Conservation (phyloP, 2,888 invertebrate species). For the Spodoptera exigua region DNA sequence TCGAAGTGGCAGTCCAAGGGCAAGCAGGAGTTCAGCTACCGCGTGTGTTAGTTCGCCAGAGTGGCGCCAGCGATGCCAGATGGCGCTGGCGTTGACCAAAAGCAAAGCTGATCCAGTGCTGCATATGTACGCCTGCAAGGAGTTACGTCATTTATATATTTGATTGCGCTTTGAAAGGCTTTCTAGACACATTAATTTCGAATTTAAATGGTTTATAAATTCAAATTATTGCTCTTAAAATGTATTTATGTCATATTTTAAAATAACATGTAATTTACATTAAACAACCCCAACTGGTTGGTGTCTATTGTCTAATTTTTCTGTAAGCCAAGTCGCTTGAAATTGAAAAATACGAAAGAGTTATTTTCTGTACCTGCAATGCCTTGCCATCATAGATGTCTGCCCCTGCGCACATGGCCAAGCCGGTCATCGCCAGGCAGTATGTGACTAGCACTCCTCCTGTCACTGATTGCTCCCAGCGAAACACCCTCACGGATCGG, state of each 20-base stretch:
- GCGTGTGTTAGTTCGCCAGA: slow-evolving; percentile 70
- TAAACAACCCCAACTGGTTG: no score
- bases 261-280: no score
- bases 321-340: neutral
- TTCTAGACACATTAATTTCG: no score
- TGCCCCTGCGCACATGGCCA: slow-evolving; percentile 66
- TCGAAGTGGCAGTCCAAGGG: slow-evolving; percentile 69
- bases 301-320: no score
- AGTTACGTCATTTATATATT: neutral
- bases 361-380: slow-evolving; percentile 66
- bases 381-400: slow-evolving; percentile 50
- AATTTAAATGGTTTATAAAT: no score
- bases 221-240: no score
- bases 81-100: slow-evolving; percentile 67
- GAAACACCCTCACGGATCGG: slow-evolving; percentile 72
- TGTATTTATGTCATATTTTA: no score
- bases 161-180: no score
- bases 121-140: slow-evolving; percentile 69
- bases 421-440: slow-evolving; percentile 62
- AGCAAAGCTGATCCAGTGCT: slow-evolving; percentile 67
- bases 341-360: neutral
- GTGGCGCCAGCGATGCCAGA: slow-evolving; percentile 70
- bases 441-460: slow-evolving; percentile 78
- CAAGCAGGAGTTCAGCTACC: slow-evolving; percentile 71
- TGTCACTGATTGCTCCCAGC: slow-evolving; percentile 77